Evolutionary conservation across 1,140 invertebrate species (phyloP), one percentile per base, ranked within the genome.

Genomic region (Aphis gossypii): DNA sequence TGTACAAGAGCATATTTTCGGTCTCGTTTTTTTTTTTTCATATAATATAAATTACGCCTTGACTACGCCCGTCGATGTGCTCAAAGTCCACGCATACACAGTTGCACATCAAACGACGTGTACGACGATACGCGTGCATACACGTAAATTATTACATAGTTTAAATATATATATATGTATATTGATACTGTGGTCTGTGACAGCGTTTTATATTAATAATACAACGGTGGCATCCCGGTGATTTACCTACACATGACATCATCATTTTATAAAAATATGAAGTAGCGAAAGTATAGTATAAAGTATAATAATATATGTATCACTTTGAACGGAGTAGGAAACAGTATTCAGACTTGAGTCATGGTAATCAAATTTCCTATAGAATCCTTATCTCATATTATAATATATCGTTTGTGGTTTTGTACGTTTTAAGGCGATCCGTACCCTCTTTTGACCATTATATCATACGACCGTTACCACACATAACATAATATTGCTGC

Each of bases 181-280:
- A 76, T 76, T 76, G n/a, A 76, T n/a, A n/a, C 60, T 18, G 60
- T 76, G 60, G 60, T 76, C 14, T n/a, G 60, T 76, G 11, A 76
- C 60, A 76, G n/a, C 60, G 30, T 76, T 76, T 76, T n/a, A 76
- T 76, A 76, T 76, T n/a, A 76, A 76, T 76, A 76, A 11, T 76
- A 76, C 60, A n/a, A n/a, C 5, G 30, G 30, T 14, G 60, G 11
- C 6, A 25, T 30, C 11, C 56, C 9, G 30, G 60, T 30, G 30
- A n/a, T 68, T 30, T 68, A 68, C 25, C 25, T 68, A 60, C 60
- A n/a, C 25, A 9, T 30, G 30, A 30, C 30, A 68, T 68, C 48
- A 51, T 51, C 38, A 41, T 41, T 41, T 51, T 51, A 18, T 51
- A 51, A 51, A 18, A 51, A 51, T 51, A 60, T 30, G 56, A 25